phyloP scores from a whole-genome alignment of 2,888 invertebrate species.

The Leptinotarsa juncta region DNA sequence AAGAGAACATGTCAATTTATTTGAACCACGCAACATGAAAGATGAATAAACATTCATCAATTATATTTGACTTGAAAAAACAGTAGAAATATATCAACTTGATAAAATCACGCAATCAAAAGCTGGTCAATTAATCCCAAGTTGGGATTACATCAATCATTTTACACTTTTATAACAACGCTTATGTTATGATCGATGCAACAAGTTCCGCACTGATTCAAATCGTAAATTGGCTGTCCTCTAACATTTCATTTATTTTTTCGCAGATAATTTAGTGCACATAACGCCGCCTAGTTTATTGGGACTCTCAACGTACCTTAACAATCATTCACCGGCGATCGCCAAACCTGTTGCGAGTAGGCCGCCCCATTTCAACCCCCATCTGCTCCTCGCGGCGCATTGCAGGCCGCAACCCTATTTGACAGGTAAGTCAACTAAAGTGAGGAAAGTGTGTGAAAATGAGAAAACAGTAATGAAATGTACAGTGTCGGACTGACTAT shows the following conservation, averaged over 20 bases:
- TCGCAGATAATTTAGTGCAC: slow-evolving; percentile 61
- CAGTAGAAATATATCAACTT: too few species aligned
- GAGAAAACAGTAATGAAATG: too few species aligned
- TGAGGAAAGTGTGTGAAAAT: background rate
- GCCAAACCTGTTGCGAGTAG: slow-evolving; percentile 89
- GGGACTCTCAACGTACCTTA: slow-evolving; percentile 64
- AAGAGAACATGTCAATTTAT: too few species aligned
- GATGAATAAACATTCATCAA: too few species aligned
- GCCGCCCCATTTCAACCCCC: slow-evolving; percentile 74
- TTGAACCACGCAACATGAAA: too few species aligned
- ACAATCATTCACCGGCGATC: slow-evolving; percentile 70
- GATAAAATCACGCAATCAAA: too few species aligned
- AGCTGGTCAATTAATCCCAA: background rate
- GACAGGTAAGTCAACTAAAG: slow-evolving; percentile 69
- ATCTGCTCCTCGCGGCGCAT: slow-evolving; percentile 83
- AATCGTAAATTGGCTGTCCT: background rate
- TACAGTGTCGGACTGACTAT: too few species aligned
- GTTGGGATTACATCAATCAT: background rate
- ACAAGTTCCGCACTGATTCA: background rate
- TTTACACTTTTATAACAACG: background rate
- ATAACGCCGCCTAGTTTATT: slow-evolving; percentile 64
- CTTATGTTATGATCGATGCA: background rate
- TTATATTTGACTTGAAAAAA: too few species aligned
- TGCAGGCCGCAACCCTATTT: slow-evolving; percentile 86
- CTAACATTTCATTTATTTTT: slow-evolving; percentile 22